Percentiles rank a stretch among this genome's conserved stretches.
Evolutionary conservation across 2,888 invertebrate species (phyloP).

Genomic region (Drosophila peninsularis): DNA sequence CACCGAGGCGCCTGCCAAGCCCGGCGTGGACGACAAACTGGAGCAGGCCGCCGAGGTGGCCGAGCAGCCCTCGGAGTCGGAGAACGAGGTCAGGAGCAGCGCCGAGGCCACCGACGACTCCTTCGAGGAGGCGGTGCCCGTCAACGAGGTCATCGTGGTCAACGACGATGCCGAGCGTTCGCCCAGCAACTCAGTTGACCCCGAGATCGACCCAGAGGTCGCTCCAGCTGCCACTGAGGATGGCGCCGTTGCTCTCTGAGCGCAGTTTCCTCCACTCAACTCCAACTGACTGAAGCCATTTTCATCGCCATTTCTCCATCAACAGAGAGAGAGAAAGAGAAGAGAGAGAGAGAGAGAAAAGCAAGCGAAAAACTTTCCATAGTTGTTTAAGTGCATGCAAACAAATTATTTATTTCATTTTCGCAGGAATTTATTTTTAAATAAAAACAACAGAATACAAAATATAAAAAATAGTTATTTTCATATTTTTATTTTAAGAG

Average conservation of each 20-base stretch:
- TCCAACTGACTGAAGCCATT: conserved; percentile 72
- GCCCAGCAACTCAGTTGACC: conserved; percentile 36
- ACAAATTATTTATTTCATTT: conserved; percentile 78
- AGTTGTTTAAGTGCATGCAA: conserved; percentile 73
- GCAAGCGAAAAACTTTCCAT: conserved; percentile 52
- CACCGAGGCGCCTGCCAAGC: conserved; percentile 30
- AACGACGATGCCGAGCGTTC: conserved; percentile 78
- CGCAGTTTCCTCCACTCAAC: not conserved
- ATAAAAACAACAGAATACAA: conserved; percentile 23
- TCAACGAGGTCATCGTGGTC: conserved; percentile 81
- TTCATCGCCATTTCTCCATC: conserved; percentile 62
- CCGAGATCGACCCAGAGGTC: conserved; percentile 25
- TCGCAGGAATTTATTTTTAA: conserved; percentile 70
- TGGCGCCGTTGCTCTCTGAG: conserved; percentile 47
- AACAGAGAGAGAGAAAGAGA: not conserved
- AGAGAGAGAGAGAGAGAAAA: conserved; percentile 5
- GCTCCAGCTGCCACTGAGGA: conserved; percentile 12
- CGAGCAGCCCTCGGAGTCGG: conserved; percentile 43
- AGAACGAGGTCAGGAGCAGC: conserved; percentile 78
- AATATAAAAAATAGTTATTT: conserved; percentile 15
- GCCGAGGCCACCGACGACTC: conserved; percentile 74
- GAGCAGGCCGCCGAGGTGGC: conserved; percentile 51
- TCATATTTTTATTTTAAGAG: not conserved
- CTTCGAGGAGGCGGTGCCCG: conserved; percentile 77
- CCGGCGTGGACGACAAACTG: conserved; percentile 54